Evolutionary conservation across 2,888 invertebrate species (phyloP).

Genomic region (Rhogogaster chlorosoma): DNA sequence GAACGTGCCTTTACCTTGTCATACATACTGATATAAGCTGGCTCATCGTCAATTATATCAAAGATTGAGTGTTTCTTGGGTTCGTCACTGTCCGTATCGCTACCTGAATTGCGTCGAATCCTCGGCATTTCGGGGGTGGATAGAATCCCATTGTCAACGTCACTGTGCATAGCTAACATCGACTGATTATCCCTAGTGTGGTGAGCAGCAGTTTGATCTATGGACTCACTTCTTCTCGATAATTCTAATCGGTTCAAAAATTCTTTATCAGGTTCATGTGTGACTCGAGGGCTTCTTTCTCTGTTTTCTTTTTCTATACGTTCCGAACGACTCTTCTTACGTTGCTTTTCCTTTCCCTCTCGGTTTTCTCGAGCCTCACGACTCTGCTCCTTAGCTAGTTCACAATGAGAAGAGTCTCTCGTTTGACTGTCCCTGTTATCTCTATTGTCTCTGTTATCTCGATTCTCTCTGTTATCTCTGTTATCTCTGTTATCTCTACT

Average conservation of each 20-base stretch:
- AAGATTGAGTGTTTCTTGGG: conserved; percentile 95
- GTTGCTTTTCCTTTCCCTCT: conserved; percentile 64
- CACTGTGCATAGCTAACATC: conserved; percentile 70
- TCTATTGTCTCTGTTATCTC: conserved; percentile 61
- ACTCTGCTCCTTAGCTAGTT: conserved; percentile 67
- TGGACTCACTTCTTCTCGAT: conserved; percentile 60
- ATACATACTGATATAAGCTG: conserved; percentile 97
- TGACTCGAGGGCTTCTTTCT: conserved; percentile 69
- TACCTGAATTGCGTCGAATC: conserved; percentile 72
- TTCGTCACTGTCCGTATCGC: conserved; percentile 87
- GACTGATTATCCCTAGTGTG: conserved; percentile 60
- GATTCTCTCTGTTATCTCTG: conserved; percentile 59
- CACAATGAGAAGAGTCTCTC: conserved; percentile 73
- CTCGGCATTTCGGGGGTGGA: conserved; percentile 73
- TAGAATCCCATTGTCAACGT: conserved; percentile 71
- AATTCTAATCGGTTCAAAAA: conserved; percentile 69
- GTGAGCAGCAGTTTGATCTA: conserved; percentile 57
- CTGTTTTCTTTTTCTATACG: conserved; percentile 70
- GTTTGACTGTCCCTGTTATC: conserved; percentile 68
- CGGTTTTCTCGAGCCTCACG: conserved; percentile 57
- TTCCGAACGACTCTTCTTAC: conserved; percentile 65
- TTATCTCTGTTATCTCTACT: conserved; percentile 66
- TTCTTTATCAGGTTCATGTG: conserved; percentile 61
- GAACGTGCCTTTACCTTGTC: conserved; percentile 97
- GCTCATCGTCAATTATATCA: conserved; percentile 93